Evolutionary conservation across 2,113 vertebrate species (phyloP).

Genomic region (Speoplatyrhinus poulsoni): DNA sequence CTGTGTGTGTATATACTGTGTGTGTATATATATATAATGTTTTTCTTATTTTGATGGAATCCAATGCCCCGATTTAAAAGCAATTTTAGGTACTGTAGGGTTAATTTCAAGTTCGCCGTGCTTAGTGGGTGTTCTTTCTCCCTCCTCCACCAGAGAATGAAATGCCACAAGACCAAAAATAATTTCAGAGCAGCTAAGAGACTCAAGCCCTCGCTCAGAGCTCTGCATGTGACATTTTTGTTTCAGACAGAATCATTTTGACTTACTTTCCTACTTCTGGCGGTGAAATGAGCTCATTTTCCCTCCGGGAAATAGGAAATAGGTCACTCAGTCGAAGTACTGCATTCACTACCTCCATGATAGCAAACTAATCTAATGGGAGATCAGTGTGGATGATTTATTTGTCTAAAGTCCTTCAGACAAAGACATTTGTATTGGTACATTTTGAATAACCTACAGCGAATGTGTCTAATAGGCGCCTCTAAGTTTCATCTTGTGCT

Average conservation of each 20-base stretch:
- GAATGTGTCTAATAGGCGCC: too few relatives aligned
- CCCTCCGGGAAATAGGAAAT: constrained; percentile 21
- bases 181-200: constrained; percentile 45
- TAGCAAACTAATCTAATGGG: too few relatives aligned
- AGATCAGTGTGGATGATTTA: too few relatives aligned
- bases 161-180: constrained; percentile 46
- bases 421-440: too few relatives aligned
- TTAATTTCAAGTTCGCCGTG: constrained; percentile 10
- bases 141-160: constrained; percentile 13
- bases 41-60: too few relatives aligned
- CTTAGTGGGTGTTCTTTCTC: neutral
- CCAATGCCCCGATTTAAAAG: neutral
- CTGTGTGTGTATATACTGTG: too few relatives aligned
- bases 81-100: constrained; percentile 3
- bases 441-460: too few relatives aligned
- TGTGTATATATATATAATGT: too few relatives aligned
- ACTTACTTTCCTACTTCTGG: constrained; percentile 23
- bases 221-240: constrained; percentile 50
- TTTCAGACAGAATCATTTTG: constrained; percentile 46
- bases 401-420: too few relatives aligned
- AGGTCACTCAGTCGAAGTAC: too few relatives aligned
- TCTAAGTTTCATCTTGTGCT: too few relatives aligned
- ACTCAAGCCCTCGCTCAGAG: constrained; percentile 25
- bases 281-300: constrained; percentile 51
- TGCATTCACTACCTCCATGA: too few relatives aligned